Percentiles rank a stretch among this genome's conserved stretches.
phyloP scores from a whole-genome alignment of 2,113 vertebrate genomes.

The Neotragus moschatus region DNA sequence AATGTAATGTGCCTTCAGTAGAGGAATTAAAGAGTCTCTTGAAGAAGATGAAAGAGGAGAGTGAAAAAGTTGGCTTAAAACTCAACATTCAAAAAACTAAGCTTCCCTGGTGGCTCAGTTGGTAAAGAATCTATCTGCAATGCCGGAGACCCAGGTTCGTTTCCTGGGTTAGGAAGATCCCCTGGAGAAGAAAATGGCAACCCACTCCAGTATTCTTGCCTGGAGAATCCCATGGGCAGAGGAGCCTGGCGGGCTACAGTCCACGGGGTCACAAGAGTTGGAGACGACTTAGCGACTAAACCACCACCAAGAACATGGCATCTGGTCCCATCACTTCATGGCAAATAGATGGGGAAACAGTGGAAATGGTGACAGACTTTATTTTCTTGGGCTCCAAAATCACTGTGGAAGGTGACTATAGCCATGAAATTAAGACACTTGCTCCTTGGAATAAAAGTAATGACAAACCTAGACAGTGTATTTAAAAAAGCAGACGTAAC shows the following conservation, averaged over 20 bases:
- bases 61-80: background rate
- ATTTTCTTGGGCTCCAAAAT: background rate
- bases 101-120: no score
- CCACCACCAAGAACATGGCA: background rate
- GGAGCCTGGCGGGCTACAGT: no score
- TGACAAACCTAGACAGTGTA: background rate
- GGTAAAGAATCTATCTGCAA: no score
- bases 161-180: no score
- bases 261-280: no score
- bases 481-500: background rate
- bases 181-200: no score
- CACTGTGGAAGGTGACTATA: background rate
- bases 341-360: background rate
- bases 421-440: background rate
- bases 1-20: background rate
- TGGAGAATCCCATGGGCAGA: no score
- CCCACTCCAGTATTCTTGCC: no score
- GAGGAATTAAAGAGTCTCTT: background rate
- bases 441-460: background rate
- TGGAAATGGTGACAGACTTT: background rate
- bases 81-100: background rate
- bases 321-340: background rate
- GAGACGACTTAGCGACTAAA: no score
- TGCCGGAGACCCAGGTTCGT: no score
- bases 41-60: background rate